phyloP scores from a whole-genome alignment of 2,888 invertebrate genomes.

The Folsomia candida region DNA sequence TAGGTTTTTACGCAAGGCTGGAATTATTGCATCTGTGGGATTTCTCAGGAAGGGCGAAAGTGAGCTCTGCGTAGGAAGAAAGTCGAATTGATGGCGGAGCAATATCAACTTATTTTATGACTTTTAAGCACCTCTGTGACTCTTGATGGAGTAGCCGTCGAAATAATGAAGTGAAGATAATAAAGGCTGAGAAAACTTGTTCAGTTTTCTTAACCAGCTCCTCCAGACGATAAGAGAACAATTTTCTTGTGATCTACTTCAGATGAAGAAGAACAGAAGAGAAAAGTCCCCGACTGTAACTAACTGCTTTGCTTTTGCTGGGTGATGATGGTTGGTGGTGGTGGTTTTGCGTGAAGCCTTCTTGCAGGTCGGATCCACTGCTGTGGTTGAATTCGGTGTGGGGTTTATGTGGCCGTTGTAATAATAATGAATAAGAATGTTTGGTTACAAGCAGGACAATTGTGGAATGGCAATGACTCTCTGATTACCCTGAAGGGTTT shows the following conservation, averaged over 20 bases:
- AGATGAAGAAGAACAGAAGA: not conserved
- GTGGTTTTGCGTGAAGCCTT: not conserved
- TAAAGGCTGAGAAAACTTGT: conserved; percentile 10
- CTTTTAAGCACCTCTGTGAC: conserved; percentile 9
- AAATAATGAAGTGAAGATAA: conserved; percentile 10
- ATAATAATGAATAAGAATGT: conserved; percentile 17
- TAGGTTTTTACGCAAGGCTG: too few relatives aligned
- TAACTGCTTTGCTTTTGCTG: too few relatives aligned
- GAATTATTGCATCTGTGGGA: too few relatives aligned
- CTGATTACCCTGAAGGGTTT: conserved; percentile 40
- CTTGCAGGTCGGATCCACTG: not conserved
- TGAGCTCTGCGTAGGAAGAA: too few relatives aligned
- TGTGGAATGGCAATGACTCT: conserved; percentile 38
- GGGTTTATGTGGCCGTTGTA: not conserved
- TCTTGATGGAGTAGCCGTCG: not conserved
- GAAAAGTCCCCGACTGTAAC: not conserved
- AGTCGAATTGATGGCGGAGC: too few relatives aligned
- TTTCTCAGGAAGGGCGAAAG: too few relatives aligned
- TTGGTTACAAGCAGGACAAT: conserved; percentile 27
- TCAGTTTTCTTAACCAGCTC: not conserved
- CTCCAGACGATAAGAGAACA: not conserved
- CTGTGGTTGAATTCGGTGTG: not conserved
- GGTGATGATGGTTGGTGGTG: too few relatives aligned
- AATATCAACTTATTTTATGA: not conserved
- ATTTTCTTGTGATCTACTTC: conserved; percentile 8